A percentile compares a stretch with the other conserved stretches of the same genome.
phyloP scores from a whole-genome alignment of 2,113 vertebrate genomes.

The Spermophilus dauricus region DNA sequence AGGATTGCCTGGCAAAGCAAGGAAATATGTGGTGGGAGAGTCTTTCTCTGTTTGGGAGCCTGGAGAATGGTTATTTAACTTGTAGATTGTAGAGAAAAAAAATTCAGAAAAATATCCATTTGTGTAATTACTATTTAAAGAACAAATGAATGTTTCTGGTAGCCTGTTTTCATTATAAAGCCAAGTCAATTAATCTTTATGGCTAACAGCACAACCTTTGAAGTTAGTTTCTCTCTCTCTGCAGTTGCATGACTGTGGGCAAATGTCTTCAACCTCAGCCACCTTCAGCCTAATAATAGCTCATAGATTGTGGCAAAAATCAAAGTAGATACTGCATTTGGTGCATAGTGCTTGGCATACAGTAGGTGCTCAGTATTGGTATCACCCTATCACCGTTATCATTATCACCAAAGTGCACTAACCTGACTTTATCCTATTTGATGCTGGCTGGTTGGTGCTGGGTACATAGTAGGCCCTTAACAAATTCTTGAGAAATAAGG shows the following conservation, averaged over 20 bases:
- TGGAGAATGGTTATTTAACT: background rate
- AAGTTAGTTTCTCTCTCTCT: conserved; percentile 1
- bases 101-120: background rate
- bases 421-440: background rate
- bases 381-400: rapidly evolving
- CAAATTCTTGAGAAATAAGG: background rate
- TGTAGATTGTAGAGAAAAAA: background rate
- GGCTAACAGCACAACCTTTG: background rate
- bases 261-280: background rate
- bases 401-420: background rate
- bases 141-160: background rate
- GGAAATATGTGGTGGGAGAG: background rate
- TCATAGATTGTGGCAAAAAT: background rate
- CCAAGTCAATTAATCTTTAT: background rate
- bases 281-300: background rate
- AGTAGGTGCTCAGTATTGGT: background rate
- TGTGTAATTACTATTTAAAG: background rate
- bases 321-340: background rate
- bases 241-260: background rate
- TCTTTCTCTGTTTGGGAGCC: background rate
- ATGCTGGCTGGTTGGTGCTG: background rate
- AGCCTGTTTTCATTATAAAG: background rate
- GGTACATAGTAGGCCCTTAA: background rate
- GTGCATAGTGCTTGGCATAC: background rate
- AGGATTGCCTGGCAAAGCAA: background rate